These are phyloP conservation scores for Gryllus bimaculatus DNA, from an alignment of 1,140 invertebrate species.

Conservation along the genomic window DNA sequence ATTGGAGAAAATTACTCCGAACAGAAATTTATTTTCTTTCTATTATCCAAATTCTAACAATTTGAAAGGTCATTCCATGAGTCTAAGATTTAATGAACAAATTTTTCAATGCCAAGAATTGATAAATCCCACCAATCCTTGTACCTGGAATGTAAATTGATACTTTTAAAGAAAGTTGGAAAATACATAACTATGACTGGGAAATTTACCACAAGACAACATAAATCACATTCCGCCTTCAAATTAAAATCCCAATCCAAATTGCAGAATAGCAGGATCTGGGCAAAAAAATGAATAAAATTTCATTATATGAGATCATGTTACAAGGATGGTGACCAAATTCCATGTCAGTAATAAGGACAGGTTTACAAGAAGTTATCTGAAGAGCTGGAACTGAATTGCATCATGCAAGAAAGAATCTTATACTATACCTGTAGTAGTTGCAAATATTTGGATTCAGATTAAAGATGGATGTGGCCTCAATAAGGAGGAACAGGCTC, in stretches of 20 bases:
- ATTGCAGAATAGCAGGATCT: background rate
- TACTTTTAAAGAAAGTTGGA: no score
- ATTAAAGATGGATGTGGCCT: background rate
- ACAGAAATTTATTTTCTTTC: no score
- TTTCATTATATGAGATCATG: no score
- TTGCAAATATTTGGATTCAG: background rate
- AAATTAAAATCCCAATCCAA: background rate
- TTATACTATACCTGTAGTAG: background rate
- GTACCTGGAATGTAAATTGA: background rate
- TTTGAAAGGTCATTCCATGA: background rate
- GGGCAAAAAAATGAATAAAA: background rate
- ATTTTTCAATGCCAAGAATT: background rate
- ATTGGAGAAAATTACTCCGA: no score
- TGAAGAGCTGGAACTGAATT: background rate
- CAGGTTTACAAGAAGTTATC: background rate
- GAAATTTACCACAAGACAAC: no score
- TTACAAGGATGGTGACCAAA: no score
- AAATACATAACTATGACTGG: no score
- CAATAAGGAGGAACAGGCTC: background rate
- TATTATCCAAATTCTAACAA: background rate
- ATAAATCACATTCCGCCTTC: no score
- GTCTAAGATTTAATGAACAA: background rate
- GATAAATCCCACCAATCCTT: background rate
- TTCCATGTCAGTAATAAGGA: no score
- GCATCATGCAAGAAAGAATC: background rate